Evolutionary conservation across 1,140 invertebrate genomes (phyloP).

Genomic region (Trichonephila clavipes): DNA sequence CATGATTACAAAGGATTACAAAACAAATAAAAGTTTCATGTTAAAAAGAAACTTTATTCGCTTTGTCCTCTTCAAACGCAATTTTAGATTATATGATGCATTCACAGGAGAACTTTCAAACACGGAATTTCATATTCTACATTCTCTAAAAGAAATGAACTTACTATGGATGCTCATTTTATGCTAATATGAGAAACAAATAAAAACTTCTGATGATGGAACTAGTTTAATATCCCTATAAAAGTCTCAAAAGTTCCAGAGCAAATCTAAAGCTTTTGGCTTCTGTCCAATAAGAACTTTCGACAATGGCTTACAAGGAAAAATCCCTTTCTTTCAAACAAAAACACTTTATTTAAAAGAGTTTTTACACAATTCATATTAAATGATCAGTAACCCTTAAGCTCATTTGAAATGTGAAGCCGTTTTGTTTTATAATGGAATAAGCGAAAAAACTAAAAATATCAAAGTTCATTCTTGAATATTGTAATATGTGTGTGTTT

Average conservation of each 20-base stretch:
- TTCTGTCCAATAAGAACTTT: neutral
- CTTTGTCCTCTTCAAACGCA: neutral
- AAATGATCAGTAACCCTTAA: neutral
- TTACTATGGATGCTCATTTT: neutral
- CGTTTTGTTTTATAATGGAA: too few relatives aligned
- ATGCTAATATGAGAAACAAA: slow-evolving; percentile 25
- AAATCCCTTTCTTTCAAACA: slow-evolving; percentile 1
- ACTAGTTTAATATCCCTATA: slow-evolving; percentile 38
- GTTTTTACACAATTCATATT: neutral
- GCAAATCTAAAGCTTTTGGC: slow-evolving; percentile 13
- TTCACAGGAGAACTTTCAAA: neutral
- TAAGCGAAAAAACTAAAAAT: too few relatives aligned
- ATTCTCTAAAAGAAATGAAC: neutral
- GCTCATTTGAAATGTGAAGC: too few relatives aligned
- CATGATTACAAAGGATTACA: neutral
- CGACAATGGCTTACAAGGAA: neutral
- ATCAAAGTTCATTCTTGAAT: too few relatives aligned
- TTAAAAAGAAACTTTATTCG: neutral
- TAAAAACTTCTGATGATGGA: neutral
- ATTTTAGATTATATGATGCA: neutral
- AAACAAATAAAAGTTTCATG: neutral
- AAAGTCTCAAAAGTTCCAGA: slow-evolving; percentile 10
- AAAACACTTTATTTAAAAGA: neutral
- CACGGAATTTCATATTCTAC: neutral
- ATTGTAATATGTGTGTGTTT: too few relatives aligned